Evolutionary conservation across 2,113 vertebrate species (phyloP), one percentile per base, ranked within the genome.

Genomic region (Ptyas mucosa): DNA sequence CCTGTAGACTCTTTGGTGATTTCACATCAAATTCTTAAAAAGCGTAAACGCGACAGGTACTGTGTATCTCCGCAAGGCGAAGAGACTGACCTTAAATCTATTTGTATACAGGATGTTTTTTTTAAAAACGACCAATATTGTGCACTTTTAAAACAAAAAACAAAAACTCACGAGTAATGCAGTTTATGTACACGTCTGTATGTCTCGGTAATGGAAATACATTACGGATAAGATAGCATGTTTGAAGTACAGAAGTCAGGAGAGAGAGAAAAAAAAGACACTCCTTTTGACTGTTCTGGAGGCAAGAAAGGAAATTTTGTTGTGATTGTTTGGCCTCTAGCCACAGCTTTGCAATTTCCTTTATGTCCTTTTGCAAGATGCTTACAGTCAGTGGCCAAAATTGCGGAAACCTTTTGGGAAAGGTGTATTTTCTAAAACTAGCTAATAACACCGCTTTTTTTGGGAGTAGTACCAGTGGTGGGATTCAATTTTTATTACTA

Each of bases 31-130:
- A 49, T 88, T 87, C 93, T 23, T 4, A 92, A 55, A 90, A 26
- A 46, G 43, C 61, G 93, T 93, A 95, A 94, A 93, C 94, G 3
- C 54, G 89, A 43, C 34, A 94, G 87, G 34, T 53, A 43, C 93
- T 90, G 87, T 93, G 91, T 94, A 91, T 94, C 96, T 93, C 53
- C 39, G 51, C 4, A n/a, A 94, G 93, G 94, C 92, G 8, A 95
- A 96, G 92, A 94, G 93, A 96, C 96, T 93, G 81, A 10, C 94
- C 92, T 96, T 92, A 94, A 18, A 93, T 92, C 23, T 69, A 52
- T 61, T 75, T 54, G 87, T 49, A 81, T 93, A 93, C 81, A 34
- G 0, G 12, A 39, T 18, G 51, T 95, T 46, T 89, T 94, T 90
- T 57, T 90, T 24, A 85, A 93, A 90, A 94, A 94, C 34, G 95